phyloP scores from a whole-genome alignment of 2,888 invertebrate genomes.

The Leucophenga montana region DNA sequence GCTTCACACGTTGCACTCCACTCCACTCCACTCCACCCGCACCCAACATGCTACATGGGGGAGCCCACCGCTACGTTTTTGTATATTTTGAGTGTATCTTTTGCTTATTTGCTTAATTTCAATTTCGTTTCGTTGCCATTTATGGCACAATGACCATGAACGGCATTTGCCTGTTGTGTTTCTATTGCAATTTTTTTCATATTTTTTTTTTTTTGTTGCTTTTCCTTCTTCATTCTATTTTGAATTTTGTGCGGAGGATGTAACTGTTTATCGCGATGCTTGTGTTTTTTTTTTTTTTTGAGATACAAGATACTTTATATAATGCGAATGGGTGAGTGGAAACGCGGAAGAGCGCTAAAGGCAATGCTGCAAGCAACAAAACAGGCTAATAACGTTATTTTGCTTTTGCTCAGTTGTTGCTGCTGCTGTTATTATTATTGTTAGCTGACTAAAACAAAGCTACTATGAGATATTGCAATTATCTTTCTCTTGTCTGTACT shows the following conservation, averaged over 20 bases:
- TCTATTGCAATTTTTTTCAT: conserved; percentile 8
- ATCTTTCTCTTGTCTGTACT: too few species aligned
- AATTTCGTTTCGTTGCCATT: conserved; percentile 69
- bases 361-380: conserved; percentile 7
- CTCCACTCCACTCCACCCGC: too few species aligned
- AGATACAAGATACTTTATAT: conserved; percentile 41
- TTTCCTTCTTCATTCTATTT: conserved; percentile 34
- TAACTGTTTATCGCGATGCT: conserved; percentile 56
- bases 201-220: conserved; percentile 34
- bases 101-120: conserved; percentile 65
- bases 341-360: conserved; percentile 37
- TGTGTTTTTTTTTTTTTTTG: conserved; percentile 17
- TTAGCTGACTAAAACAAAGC: neutral
- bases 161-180: conserved; percentile 46
- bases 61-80: conserved; percentile 2
- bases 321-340: neutral
- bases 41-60: too few species aligned
- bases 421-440: neutral
- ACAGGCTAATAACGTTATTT: neutral
- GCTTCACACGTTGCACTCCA: neutral
- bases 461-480: too few species aligned
- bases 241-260: conserved; percentile 55
- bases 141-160: conserved; percentile 70
- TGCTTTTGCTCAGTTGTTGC: neutral
- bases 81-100: conserved; percentile 50